Conservation (phyloP, 2,888 invertebrate genomes). For the Halictus ligatus region DNA sequence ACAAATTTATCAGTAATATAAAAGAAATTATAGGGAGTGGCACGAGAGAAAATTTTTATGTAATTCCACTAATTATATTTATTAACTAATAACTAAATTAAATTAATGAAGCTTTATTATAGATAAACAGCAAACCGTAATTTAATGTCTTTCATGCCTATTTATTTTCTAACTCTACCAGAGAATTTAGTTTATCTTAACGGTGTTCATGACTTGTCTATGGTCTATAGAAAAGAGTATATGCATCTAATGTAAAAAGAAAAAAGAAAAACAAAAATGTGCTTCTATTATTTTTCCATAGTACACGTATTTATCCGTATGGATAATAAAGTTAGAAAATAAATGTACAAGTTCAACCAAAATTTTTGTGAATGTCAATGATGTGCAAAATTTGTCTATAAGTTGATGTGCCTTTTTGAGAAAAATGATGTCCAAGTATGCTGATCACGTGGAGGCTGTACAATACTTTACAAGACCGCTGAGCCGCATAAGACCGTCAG, state of each 20-base stretch:
- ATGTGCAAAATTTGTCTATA: conserved; percentile 51
- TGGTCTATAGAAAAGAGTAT: conserved; percentile 11
- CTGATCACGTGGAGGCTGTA: conserved; percentile 46
- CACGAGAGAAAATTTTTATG: conserved; percentile 19
- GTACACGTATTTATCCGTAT: conserved; percentile 17
- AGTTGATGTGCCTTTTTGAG: conserved; percentile 69
- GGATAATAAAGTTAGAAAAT: conserved; percentile 26
- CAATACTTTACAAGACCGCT: conserved; percentile 36
- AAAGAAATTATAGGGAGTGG: conserved; percentile 18
- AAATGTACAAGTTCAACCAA: conserved; percentile 39
- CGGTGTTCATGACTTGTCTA: neutral
- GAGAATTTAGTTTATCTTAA: conserved; percentile 12
- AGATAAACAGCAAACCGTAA: neutral
- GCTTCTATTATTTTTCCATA: conserved; percentile 36
- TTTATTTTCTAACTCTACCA: conserved; percentile 2
- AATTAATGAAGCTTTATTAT: conserved; percentile 14
- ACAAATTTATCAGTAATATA: conserved; percentile 10
- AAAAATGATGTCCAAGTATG: conserved; percentile 66
- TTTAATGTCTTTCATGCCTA: neutral
- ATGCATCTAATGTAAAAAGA: neutral
- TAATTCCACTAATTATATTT: conserved; percentile 25
- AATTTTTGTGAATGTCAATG: conserved; percentile 44
- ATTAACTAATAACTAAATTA: conserved; percentile 2
- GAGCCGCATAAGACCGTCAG: conserved; percentile 22
- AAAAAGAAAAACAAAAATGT: neutral